Conservation (phyloP, 1,140 invertebrate genomes). For the Diploscapter pachys region DNA sequence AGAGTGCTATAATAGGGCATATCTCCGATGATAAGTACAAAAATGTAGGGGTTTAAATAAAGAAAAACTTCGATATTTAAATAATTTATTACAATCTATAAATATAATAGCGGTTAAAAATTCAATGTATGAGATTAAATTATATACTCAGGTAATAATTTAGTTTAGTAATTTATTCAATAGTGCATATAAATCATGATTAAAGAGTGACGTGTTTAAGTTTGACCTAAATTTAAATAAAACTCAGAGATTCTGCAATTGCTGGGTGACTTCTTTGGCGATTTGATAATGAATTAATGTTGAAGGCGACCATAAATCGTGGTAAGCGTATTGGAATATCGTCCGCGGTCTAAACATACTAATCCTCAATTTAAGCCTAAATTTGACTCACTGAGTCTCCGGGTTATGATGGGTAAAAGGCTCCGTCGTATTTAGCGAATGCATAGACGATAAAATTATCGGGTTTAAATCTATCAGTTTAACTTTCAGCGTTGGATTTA, state of each 20-base stretch:
- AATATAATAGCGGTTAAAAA: too few species aligned
- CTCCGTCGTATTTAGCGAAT: constrained; percentile 34
- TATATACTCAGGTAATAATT: too few species aligned
- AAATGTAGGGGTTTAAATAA: too few species aligned
- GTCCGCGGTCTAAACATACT: constrained; percentile 20
- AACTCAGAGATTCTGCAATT: constrained; percentile 30
- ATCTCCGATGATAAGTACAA: too few species aligned
- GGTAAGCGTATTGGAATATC: constrained; percentile 30
- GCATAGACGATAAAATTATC: constrained; percentile 35
- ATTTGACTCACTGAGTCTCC: constrained; percentile 6
- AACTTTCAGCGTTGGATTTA: constrained; percentile 22
- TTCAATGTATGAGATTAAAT: too few species aligned
- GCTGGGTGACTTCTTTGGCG: constrained; percentile 22
- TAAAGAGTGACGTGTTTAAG: too few species aligned
- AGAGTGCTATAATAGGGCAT: too few species aligned
- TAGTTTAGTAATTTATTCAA: too few species aligned
- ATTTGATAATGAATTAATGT: constrained; percentile 34
- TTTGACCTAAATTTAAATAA: too few species aligned
- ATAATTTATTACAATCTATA: too few species aligned
- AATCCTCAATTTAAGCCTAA: neutral
- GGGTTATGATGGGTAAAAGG: constrained; percentile 38
- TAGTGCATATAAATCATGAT: too few species aligned
- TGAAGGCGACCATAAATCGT: constrained; percentile 34
- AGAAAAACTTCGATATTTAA: too few species aligned
- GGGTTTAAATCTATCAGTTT: constrained; percentile 35